Percentiles rank a stretch among this genome's conserved stretches.
Conservation (phyloP, 2,888 invertebrate species). For the Teleogryllus oceanicus region DNA sequence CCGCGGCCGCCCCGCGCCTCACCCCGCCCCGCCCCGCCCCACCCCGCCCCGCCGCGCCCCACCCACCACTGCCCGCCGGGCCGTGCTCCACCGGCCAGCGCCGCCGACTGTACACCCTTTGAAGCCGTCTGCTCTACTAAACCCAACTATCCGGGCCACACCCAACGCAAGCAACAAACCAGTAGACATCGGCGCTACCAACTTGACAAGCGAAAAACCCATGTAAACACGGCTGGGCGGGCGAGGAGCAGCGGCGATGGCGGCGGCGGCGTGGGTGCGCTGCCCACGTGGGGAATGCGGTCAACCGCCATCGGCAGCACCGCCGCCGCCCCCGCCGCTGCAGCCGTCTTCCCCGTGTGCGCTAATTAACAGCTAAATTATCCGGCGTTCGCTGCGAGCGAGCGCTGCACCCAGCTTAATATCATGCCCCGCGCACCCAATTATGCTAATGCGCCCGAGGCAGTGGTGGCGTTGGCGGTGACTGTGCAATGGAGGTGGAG, state of each 20-base stretch:
- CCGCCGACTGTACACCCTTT: neutral
- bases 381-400: neutral
- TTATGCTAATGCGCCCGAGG: neutral
- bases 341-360: neutral
- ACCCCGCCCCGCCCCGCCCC: too few relatives aligned
- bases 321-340: neutral
- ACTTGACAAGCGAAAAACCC: constrained; percentile 23
- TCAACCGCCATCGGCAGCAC: neutral
- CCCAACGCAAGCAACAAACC: constrained; percentile 25
- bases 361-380: constrained; percentile 18
- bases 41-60: too few relatives aligned
- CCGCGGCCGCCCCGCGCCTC: too few relatives aligned
- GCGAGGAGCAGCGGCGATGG: neutral
- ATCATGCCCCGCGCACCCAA: constrained; percentile 1
- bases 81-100: neutral
- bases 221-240: neutral
- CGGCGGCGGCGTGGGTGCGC: neutral
- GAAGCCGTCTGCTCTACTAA: constrained; percentile 30
- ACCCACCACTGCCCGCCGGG: too few relatives aligned
- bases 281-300: neutral
- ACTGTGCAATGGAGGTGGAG: neutral
- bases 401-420: constrained; percentile 18
- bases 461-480: neutral
- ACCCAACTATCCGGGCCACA: constrained; percentile 27
- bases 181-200: constrained; percentile 30